Evolutionary conservation across 1,140 invertebrate genomes (phyloP).

Genomic region (Reticulitermes speratus): DNA sequence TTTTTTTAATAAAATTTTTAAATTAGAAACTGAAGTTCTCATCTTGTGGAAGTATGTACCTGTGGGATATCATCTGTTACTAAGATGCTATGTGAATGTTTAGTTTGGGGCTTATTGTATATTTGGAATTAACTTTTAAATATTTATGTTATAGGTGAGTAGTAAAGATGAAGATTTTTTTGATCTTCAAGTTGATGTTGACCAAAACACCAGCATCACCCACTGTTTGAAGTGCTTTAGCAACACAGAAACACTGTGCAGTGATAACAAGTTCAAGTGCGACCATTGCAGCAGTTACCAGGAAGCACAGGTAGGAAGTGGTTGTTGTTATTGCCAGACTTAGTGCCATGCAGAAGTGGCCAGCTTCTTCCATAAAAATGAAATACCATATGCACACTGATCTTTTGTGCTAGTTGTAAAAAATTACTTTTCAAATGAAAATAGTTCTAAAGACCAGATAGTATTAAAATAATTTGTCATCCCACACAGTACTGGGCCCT

Average conservation of each 20-base stretch:
- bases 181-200: conserved; percentile 98
- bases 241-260: conserved; percentile 98
- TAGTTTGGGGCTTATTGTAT: too few relatives aligned
- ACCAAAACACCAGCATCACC: conserved; percentile 98
- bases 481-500: too few relatives aligned
- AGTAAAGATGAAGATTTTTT: conserved; percentile 99
- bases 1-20: too few relatives aligned
- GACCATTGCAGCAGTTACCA: conserved; percentile 99
- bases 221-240: conserved; percentile 97
- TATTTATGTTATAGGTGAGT: conserved; percentile 61
- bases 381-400: background rate
- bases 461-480: too few relatives aligned
- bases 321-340: background rate
- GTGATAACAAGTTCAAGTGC: conserved; percentile 99
- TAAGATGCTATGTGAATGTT: too few relatives aligned
- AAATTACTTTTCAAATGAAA: too few relatives aligned
- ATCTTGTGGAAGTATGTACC: too few relatives aligned
- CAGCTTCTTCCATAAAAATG: background rate
- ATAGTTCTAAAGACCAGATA: too few relatives aligned
- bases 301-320: conserved; percentile 80
- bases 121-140: too few relatives aligned
- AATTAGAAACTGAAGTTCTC: too few relatives aligned
- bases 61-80: too few relatives aligned
- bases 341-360: background rate
- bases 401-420: too few relatives aligned